Conservation (phyloP, 2,113 vertebrate species). For the Myrmecobius fasciatus region DNA sequence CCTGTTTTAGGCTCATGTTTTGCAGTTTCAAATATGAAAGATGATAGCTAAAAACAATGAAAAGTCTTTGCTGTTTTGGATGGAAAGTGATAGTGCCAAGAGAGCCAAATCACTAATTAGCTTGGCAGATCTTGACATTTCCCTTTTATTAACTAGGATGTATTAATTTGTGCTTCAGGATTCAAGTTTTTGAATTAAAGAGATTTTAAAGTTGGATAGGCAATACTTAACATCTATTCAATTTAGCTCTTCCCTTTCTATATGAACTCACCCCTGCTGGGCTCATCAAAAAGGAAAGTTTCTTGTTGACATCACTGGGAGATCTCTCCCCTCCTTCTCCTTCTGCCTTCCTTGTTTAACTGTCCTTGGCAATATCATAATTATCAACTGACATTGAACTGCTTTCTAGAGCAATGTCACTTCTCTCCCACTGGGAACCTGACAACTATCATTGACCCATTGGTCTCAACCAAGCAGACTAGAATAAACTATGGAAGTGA, state of each 20-base stretch:
- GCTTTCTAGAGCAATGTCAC: not conserved
- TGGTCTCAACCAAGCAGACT: not conserved
- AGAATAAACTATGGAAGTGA: not conserved
- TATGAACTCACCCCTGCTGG: not conserved
- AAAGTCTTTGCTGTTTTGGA: slow-evolving; percentile 54
- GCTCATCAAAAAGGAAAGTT: not conserved
- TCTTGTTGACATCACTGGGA: not conserved
- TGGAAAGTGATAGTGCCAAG: slow-evolving; percentile 54
- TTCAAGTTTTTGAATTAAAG: slow-evolving; percentile 46
- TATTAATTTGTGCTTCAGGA: slow-evolving; percentile 66
- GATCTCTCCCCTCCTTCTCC: not conserved
- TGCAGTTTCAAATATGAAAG: slow-evolving; percentile 52
- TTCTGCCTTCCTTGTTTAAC: not conserved
- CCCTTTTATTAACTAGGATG: slow-evolving; percentile 57
- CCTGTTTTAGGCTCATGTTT: slow-evolving; percentile 57
- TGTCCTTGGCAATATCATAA: slow-evolving; percentile 2
- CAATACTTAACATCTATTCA: slow-evolving; percentile 34
- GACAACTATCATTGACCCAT: not conserved
- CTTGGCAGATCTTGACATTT: slow-evolving; percentile 64
- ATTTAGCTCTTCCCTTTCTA: not conserved
- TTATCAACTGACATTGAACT: not conserved
- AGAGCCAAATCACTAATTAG: slow-evolving; percentile 64
- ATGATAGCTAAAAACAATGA: slow-evolving; percentile 61
- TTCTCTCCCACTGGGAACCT: not conserved
- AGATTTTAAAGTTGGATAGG: slow-evolving; percentile 39